Evolutionary conservation across 2,888 invertebrate species (phyloP).

Genomic region (Melanostoma scalare): DNA sequence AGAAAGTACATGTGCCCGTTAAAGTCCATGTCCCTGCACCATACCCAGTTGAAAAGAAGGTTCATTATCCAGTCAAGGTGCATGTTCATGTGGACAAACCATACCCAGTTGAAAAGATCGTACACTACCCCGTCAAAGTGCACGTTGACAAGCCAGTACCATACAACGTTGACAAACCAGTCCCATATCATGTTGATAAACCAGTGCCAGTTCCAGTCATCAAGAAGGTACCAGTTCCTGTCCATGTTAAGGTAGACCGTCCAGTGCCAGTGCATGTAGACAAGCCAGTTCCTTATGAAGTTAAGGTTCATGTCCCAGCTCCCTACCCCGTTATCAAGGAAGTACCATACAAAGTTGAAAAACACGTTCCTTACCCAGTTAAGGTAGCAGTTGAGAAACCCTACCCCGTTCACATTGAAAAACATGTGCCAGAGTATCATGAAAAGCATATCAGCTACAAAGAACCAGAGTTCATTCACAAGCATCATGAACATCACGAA

Average conservation of each 20-base stretch:
- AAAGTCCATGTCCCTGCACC: conserved; percentile 90
- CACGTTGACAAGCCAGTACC: conserved; percentile 88
- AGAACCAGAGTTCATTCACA: conserved; percentile 85
- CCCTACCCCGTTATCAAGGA: conserved; percentile 88
- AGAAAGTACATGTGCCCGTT: conserved; percentile 87
- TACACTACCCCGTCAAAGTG: conserved; percentile 88
- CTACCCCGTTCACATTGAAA: conserved; percentile 88
- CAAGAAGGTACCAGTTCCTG: conserved; percentile 87
- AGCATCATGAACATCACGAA: conserved; percentile 82
- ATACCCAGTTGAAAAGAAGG: conserved; percentile 87
- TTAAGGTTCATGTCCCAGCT: conserved; percentile 87
- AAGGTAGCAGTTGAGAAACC: conserved; percentile 86
- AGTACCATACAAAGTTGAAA: conserved; percentile 86
- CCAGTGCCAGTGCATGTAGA: conserved; percentile 87
- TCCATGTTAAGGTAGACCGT: conserved; percentile 85
- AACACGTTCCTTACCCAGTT: conserved; percentile 86
- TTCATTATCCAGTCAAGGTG: conserved; percentile 87
- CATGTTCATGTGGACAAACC: conserved; percentile 89
- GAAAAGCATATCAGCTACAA: conserved; percentile 87
- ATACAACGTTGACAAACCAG: conserved; percentile 84
- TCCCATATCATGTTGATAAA: conserved; percentile 86
- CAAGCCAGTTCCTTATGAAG: conserved; percentile 89
- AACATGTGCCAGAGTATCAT: conserved; percentile 83
- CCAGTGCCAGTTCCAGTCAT: conserved; percentile 85
- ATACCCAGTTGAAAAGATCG: conserved; percentile 88